Percentiles rank a stretch among this genome's conserved stretches.
Evolutionary conservation across 2,888 invertebrate genomes (phyloP).

Genomic region (Drepanosiphum platanoidis): DNA sequence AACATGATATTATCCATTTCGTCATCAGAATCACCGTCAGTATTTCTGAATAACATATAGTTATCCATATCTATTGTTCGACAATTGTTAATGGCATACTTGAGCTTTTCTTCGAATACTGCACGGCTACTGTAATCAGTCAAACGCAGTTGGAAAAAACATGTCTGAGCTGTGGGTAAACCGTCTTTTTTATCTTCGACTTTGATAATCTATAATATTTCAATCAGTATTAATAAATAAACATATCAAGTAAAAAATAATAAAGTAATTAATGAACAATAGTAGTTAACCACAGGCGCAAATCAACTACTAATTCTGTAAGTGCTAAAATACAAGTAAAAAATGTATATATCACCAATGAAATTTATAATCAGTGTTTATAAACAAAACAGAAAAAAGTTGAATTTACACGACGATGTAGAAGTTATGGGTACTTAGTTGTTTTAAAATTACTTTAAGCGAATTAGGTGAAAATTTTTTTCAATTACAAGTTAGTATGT

Average conservation of each 20-base stretch:
- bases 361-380: too few species aligned
- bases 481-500: too few species aligned
- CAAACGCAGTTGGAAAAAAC: conserved; percentile 74
- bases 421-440: too few species aligned
- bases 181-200: conserved; percentile 72
- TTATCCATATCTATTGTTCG: conserved; percentile 77
- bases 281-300: background rate
- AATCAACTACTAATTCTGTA: too few species aligned
- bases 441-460: too few species aligned
- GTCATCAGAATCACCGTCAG: conserved; percentile 69
- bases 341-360: too few species aligned
- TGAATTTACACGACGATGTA: too few species aligned
- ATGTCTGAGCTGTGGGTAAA: conserved; percentile 74
- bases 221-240: background rate
- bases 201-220: conserved; percentile 69
- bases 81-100: conserved; percentile 76
- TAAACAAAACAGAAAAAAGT: too few species aligned
- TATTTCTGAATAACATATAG: conserved; percentile 75
- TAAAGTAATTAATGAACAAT: background rate
- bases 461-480: too few species aligned
- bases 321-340: too few species aligned
- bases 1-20: conserved; percentile 65
- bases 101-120: conserved; percentile 72
- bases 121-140: conserved; percentile 73
- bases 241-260: background rate